These are phyloP conservation scores for Sylvietta virens DNA, from an alignment of 2,113 vertebrate genomes.

Conservation along the genomic window DNA sequence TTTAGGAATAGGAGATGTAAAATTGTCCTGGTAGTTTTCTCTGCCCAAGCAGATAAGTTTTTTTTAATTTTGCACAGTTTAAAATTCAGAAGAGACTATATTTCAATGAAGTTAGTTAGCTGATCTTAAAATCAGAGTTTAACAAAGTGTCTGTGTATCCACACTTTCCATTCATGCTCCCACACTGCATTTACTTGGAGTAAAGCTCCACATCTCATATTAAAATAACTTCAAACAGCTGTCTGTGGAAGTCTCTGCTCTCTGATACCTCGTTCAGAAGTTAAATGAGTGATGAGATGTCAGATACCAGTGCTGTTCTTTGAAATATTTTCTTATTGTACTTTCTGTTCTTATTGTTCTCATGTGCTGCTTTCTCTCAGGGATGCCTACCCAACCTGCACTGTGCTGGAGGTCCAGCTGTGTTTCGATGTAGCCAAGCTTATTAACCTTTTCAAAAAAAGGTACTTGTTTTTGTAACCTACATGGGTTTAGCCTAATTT, in stretches of 20 bases:
- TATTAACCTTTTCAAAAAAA: slow-evolving; percentile 81
- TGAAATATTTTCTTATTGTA: not conserved
- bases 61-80: not conserved
- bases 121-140: not conserved
- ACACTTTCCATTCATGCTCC: not conserved
- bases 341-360: not conserved
- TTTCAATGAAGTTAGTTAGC: not conserved
- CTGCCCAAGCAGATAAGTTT: not conserved
- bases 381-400: slow-evolving; percentile 85
- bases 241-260: not conserved
- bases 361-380: slow-evolving; percentile 54
- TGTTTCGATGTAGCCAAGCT: slow-evolving; percentile 85
- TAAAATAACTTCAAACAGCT: not conserved
- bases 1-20: not conserved
- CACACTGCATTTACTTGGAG: not conserved
- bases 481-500: not conserved
- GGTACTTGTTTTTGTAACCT: slow-evolving; percentile 62
- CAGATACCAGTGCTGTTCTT: not conserved
- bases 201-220: not conserved
- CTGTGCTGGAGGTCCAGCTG: slow-evolving; percentile 80
- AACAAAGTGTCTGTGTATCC: not conserved
- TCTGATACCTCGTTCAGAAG: not conserved
- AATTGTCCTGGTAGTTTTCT: not conserved
- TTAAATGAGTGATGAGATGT: not conserved
- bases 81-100: not conserved